Evolutionary conservation across 2,113 vertebrate species (phyloP), one percentile per base, ranked within the genome.

Genomic region (Capreolus pygargus): DNA sequence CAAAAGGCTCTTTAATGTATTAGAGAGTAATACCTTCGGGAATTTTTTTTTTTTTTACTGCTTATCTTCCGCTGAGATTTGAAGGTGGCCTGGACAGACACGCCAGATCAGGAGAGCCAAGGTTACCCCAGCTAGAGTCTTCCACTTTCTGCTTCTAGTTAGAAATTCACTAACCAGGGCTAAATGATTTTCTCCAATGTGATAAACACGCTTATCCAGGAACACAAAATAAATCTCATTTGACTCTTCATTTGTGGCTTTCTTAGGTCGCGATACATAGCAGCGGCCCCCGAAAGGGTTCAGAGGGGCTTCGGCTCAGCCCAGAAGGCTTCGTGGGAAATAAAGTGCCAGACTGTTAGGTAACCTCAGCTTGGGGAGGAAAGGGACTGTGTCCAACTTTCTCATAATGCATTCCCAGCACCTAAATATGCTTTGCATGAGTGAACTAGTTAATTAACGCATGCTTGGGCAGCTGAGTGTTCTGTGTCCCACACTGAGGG

Each of bases 351-450:
- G 30, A 55, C 57, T n/a, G 23, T 76, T 84, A 39, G 36, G 61
- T 86, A 87, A 76, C 23, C 16, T 92, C 12, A 28, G 88, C 36
- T n/a, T n/a, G 39, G 43, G 33, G 47, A 93, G 28, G 82, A 27
- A 81, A 85, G 70, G 61, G 25, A 81, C 14, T 61, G 50, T 61
- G 61, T 89, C 88, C 89, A 89, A 54, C 54, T 90, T 93, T 93
- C 86, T 92, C 91, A 64, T 96, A 57, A 93, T 28, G 50, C 84
- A 96, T 79, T 88, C 86, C 89, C 86, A 67, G 81, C 39, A 74
- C 52, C 89, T 74, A 84, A 92, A 57, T 93, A 57, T 86, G 88
- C 87, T 94, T 61, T 97, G 86, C 95, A 92, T 97, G 95, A 98
- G 82, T 92, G 86, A 96, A 88, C 82, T 60, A 91, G 67, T 89